Evolutionary conservation across 2,888 invertebrate genomes (phyloP).

Genomic region (Tromatobia lineatoria): DNA sequence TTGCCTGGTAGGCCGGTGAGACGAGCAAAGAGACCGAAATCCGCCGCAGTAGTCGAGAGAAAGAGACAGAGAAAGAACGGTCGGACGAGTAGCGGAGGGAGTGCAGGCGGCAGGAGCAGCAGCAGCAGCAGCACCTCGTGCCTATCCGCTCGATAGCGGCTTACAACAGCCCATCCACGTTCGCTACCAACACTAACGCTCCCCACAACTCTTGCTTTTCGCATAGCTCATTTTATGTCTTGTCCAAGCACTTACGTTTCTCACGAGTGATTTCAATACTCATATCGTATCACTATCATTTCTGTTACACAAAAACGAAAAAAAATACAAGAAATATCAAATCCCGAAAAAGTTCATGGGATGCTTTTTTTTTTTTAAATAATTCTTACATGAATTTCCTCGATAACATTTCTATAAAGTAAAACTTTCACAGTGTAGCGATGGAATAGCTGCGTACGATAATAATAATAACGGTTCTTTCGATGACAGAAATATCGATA

Average conservation of each 20-base stretch:
- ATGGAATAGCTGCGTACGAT: not conserved
- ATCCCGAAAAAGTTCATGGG: not conserved
- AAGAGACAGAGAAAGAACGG: conserved; percentile 73
- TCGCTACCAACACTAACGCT: conserved; percentile 74
- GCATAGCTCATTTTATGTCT: conserved; percentile 34
- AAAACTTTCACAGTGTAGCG: not conserved
- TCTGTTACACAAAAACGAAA: not conserved
- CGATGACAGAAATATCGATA: not conserved
- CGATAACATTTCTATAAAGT: not conserved
- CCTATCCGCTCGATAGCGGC: conserved; percentile 85
- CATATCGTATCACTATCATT: not conserved
- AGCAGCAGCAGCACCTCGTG: conserved; percentile 76
- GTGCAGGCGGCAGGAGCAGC: conserved; percentile 72
- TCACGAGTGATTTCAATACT: not conserved
- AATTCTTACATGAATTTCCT: no score
- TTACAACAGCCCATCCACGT: conserved; percentile 83
- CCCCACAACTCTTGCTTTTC: conserved; percentile 57
- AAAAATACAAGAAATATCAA: no score
- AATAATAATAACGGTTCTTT: not conserved
- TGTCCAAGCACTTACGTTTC: conserved; percentile 22
- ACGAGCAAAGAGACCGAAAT: conserved; percentile 73
- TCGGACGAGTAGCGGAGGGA: conserved; percentile 70
- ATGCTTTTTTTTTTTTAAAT: no score
- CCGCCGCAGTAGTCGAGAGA: conserved; percentile 78
- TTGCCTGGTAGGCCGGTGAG: conserved; percentile 65